These are phyloP conservation scores for Volucella bombylans DNA, from an alignment of 2,888 invertebrate genomes.

Conservation along the genomic window DNA sequence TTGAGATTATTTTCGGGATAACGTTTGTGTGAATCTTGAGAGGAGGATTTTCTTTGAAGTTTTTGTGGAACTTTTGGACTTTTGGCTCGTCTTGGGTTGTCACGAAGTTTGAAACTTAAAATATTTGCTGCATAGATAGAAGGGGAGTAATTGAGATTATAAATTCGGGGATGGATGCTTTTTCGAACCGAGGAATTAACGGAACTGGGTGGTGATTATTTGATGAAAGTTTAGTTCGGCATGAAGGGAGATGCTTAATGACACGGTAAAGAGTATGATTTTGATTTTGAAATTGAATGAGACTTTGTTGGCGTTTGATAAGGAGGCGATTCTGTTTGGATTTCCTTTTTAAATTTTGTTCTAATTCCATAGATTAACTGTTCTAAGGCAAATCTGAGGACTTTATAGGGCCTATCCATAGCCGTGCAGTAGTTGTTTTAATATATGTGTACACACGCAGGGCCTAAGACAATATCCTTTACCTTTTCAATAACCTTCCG, in stretches of 20 bases:
- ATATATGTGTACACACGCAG: too few species aligned
- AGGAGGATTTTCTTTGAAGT: conserved; percentile 58
- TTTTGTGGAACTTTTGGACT: conserved; percentile 65
- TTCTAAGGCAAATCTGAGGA: too few species aligned
- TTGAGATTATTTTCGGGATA: conserved; percentile 56
- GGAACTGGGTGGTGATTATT: conserved; percentile 49
- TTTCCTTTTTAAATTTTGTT: too few species aligned
- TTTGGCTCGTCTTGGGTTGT: conserved; percentile 61
- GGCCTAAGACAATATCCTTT: too few species aligned
- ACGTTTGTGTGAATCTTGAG: conserved; percentile 30
- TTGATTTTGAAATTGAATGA: conserved; percentile 2
- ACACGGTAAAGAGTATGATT: conserved; percentile 21
- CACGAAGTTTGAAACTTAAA: conserved; percentile 66
- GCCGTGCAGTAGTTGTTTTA: too few species aligned
- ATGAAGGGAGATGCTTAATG: conserved; percentile 5
- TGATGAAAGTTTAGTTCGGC: conserved; percentile 33
- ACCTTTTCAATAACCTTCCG: too few species aligned
- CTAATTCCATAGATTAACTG: too few species aligned
- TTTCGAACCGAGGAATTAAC: conserved; percentile 53
- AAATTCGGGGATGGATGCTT: conserved; percentile 14
- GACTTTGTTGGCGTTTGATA: background rate
- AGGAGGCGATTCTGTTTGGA: background rate
- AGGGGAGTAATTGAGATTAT: conserved; percentile 28
- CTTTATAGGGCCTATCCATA: too few species aligned
- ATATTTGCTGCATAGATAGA: conserved; percentile 39